Evolutionary conservation across 2,113 vertebrate genomes (phyloP).

Genomic region (Octodon degus): DNA sequence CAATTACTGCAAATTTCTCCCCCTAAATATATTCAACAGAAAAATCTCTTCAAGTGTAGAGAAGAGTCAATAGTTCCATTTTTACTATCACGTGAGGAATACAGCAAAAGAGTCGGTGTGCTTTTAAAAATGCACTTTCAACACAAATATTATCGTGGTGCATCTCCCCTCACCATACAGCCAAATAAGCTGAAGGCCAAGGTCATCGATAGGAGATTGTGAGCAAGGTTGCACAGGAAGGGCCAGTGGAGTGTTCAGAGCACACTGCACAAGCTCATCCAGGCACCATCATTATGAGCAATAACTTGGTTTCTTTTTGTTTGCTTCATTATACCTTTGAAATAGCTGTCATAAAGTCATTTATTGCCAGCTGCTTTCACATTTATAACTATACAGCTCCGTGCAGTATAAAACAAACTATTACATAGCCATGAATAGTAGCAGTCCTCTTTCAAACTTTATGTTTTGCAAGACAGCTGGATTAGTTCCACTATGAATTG

Average conservation of each 20-base stretch:
- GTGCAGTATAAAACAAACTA: constrained; percentile 73
- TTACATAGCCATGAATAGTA: constrained; percentile 72
- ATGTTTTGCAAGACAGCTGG: constrained; percentile 75
- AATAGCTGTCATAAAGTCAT: constrained; percentile 79
- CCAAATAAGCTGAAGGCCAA: constrained; percentile 11
- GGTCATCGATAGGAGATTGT: constrained; percentile 43
- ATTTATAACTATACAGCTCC: constrained; percentile 72
- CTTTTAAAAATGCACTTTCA: constrained; percentile 7
- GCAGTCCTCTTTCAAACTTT: constrained; percentile 68
- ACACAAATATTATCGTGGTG: not conserved
- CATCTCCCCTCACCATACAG: not conserved
- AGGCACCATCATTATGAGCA: constrained; percentile 68
- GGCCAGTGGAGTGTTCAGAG: not conserved
- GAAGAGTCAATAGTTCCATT: not conserved
- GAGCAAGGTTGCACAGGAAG: not conserved
- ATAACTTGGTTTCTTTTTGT: constrained; percentile 67
- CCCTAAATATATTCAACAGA: not conserved
- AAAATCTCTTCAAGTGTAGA: not conserved
- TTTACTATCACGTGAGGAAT: not conserved
- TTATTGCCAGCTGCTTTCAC: constrained; percentile 77
- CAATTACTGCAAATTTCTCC: not conserved
- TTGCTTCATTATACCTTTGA: constrained; percentile 79
- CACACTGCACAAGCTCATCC: not conserved
- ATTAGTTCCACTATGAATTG: constrained; percentile 74
- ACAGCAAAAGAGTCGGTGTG: not conserved